phyloP scores from a whole-genome alignment of 2,797 vertebrate genomes.

The Pelodytes ibericus region DNA sequence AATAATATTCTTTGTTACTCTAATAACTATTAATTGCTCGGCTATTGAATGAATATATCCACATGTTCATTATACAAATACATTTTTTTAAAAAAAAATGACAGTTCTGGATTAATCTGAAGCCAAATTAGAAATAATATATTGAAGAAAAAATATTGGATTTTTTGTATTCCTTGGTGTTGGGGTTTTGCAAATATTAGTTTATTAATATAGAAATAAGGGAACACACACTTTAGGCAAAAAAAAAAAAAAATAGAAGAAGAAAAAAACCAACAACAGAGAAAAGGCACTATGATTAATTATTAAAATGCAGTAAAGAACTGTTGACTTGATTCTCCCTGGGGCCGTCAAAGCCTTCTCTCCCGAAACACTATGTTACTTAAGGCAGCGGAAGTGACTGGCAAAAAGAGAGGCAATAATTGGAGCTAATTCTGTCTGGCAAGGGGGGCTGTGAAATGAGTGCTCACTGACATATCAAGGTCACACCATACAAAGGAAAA shows the following conservation, averaged over 20 bases:
- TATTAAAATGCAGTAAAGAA: conserved; percentile 57
- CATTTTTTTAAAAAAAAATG: too few species aligned
- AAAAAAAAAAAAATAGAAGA: conserved; percentile 5
- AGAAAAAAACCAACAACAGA: too few species aligned
- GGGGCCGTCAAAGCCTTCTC: conserved; percentile 42
- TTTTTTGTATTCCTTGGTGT: too few species aligned
- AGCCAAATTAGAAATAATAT: too few species aligned
- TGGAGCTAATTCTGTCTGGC: conserved; percentile 21
- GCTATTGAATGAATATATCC: too few species aligned
- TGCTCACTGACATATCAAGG: conserved; percentile 29
- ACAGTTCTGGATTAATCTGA: too few species aligned
- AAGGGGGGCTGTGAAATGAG: background rate
- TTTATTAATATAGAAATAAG: conserved; percentile 55
- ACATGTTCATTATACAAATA: too few species aligned
- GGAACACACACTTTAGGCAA: conserved; percentile 62
- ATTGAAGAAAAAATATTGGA: too few species aligned
- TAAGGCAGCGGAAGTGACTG: conserved; percentile 57
- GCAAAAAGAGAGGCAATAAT: conserved; percentile 22
- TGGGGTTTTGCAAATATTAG: background rate
- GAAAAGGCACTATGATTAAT: conserved; percentile 58
- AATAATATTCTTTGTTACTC: too few species aligned
- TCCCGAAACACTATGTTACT: conserved; percentile 56
- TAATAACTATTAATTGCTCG: too few species aligned
- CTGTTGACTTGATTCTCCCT: conserved; percentile 45
- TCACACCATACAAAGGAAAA: background rate